Evolutionary conservation across 2,888 invertebrate species (phyloP), one percentile per base, ranked within the genome.

Genomic region (Drosophila suboccidentalis): DNA sequence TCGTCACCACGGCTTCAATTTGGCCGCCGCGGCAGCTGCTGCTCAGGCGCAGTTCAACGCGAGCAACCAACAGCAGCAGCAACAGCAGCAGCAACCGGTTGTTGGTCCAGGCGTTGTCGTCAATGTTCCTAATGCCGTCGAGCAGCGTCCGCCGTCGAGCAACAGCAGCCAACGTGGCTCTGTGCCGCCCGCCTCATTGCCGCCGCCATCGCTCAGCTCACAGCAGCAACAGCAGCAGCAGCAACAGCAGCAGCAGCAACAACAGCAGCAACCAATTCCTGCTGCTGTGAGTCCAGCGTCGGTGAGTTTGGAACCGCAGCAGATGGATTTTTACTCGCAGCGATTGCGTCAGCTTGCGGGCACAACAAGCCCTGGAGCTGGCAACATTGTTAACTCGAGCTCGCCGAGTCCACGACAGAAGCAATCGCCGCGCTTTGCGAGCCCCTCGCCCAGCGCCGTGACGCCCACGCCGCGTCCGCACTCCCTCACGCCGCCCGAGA

Each of bases 241-340:
- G 0, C 69, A 60, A 0, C 78, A 76, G 4, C 78, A 69, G 3
- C 74, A 58, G 2, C 72, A 73, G 2, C 80, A 50, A 11, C 69
- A 69, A 54, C 65, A 59, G 43, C 74, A 26, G 71, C 49, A 50
- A 50, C 9, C 50, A 1, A 19, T 50, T 50, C 55, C 67, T 10
- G 72, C 60, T 71, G 60, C 83, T 17, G 66, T 70, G 19, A 80
- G 80, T 70, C 75, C 66, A 95, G 71, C 80, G 0, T 49, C 50
- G n/a, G 62, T 53, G 82, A 95, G 95, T 93, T 94, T 96, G 89
- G 97, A 96, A 95, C 96, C 97, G 92, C 97, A 97, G 93, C 97
- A 97, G 94, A 96, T 98, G 95, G 98, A 98, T 96, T 98, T 98
- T 96, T 99, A 98, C 96, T 98, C 98, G 94, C 98, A 98, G 96